phyloP scores from a whole-genome alignment of 2,797 vertebrate genomes.

The Limosa lapponica region DNA sequence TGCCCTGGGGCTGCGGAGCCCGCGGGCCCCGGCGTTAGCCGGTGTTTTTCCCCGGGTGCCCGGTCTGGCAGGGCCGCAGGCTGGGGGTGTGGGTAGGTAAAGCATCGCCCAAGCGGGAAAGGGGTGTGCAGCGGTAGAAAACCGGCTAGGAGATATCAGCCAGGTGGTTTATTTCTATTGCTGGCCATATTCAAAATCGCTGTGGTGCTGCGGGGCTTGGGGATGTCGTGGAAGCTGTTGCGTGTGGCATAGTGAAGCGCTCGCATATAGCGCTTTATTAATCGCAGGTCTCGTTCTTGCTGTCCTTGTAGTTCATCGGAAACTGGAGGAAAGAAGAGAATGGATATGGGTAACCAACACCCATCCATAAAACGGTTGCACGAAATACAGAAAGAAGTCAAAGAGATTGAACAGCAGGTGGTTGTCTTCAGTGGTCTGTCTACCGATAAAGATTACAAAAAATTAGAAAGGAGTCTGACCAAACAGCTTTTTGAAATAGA shows the following conservation, averaged over 20 bases:
- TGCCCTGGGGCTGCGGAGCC: neutral
- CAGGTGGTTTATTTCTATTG: neutral
- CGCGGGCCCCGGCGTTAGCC: neutral
- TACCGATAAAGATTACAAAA: conserved; percentile 90
- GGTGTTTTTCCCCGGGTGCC: neutral
- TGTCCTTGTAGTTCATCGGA: conserved; percentile 50
- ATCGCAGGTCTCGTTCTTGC: neutral
- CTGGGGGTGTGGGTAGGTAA: neutral
- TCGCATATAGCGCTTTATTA: neutral
- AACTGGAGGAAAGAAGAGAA: conserved; percentile 84
- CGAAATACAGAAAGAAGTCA: conserved; percentile 90
- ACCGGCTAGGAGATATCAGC: accelerated
- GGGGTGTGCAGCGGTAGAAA: neutral
- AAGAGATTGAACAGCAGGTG: conserved; percentile 88
- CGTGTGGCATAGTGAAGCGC: neutral
- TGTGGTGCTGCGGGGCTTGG: neutral
- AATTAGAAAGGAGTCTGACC: conserved; percentile 88
- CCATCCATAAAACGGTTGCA: conserved; percentile 89
- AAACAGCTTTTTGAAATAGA: conserved; percentile 93
- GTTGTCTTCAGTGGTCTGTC: conserved; percentile 91
- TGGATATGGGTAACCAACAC: conserved; percentile 93
- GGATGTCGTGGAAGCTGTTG: neutral
- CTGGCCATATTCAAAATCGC: neutral
- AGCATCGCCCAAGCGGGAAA: neutral
- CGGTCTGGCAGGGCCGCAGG: neutral